Evolutionary conservation across 2,113 vertebrate genomes (phyloP).

Genomic region (Typhlomys cinereus): DNA sequence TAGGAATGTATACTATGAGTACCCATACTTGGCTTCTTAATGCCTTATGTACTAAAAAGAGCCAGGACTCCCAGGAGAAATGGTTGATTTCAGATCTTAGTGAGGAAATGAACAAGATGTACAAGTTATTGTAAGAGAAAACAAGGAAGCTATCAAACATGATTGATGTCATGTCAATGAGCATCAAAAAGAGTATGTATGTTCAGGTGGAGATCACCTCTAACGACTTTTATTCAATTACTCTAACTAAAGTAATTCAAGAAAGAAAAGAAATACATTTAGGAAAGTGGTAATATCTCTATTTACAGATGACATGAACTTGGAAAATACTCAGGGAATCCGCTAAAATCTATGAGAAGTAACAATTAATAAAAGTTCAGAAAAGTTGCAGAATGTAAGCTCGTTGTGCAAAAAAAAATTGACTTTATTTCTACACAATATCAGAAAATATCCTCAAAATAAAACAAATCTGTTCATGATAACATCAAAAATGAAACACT

Average conservation of each 20-base stretch:
- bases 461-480: background rate
- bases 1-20: background rate
- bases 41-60: background rate
- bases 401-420: background rate
- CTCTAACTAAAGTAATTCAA: background rate
- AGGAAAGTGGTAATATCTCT: background rate
- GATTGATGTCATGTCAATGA: background rate
- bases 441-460: conserved; percentile 2
- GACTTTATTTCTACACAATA: background rate
- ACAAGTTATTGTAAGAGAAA: background rate
- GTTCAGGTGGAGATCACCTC: background rate
- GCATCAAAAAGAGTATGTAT: background rate
- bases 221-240: background rate
- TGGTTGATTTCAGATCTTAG: background rate
- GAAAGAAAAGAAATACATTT: background rate
- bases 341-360: background rate
- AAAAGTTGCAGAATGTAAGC: background rate
- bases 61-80: background rate
- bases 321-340: background rate
- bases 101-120: background rate
- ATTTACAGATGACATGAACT: background rate
- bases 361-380: background rate
- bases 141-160: background rate
- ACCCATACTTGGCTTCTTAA: background rate
- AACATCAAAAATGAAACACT: background rate